A percentile compares a stretch with the other conserved stretches of the same genome.
These are phyloP conservation scores for Prunella himalayana DNA, from an alignment of 2,113 vertebrate genomes.

Conservation along the genomic window DNA sequence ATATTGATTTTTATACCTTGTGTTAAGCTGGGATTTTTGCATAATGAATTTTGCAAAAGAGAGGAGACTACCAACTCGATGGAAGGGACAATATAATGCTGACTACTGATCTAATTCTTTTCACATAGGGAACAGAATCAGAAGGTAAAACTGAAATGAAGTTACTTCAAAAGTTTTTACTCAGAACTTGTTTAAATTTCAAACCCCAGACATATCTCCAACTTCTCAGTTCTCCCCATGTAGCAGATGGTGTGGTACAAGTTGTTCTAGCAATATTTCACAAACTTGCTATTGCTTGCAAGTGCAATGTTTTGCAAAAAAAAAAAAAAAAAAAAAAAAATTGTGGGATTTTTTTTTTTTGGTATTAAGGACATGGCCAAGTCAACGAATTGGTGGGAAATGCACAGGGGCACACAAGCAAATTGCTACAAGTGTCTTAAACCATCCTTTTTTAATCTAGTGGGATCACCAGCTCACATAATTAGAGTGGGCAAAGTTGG, in stretches of 20 bases:
- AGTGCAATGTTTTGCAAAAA: background rate
- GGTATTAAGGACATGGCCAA: background rate
- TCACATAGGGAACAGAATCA: background rate
- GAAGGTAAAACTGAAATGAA: background rate
- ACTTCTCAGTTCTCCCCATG: slow-evolving; percentile 20
- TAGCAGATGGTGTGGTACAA: slow-evolving; percentile 56
- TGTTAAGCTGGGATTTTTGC: background rate
- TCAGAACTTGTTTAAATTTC: background rate
- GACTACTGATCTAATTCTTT: background rate
- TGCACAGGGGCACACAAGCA: background rate
- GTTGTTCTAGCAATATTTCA: slow-evolving; percentile 62
- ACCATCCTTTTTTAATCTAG: background rate
- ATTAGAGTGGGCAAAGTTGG: background rate
- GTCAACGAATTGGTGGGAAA: background rate
- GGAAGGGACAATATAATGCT: background rate
- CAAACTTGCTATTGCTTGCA: slow-evolving; percentile 40
- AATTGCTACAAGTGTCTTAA: background rate
- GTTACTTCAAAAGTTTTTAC: background rate
- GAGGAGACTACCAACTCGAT: background rate
- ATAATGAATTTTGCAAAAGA: background rate
- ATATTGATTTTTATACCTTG: background rate
- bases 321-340: background rate
- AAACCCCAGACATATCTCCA: background rate
- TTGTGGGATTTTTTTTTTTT: background rate
- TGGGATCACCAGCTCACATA: background rate